Base-by-base conservation (phyloP, 2,113 vertebrate genomes). In the Rhinolophus sinicus region DNA sequence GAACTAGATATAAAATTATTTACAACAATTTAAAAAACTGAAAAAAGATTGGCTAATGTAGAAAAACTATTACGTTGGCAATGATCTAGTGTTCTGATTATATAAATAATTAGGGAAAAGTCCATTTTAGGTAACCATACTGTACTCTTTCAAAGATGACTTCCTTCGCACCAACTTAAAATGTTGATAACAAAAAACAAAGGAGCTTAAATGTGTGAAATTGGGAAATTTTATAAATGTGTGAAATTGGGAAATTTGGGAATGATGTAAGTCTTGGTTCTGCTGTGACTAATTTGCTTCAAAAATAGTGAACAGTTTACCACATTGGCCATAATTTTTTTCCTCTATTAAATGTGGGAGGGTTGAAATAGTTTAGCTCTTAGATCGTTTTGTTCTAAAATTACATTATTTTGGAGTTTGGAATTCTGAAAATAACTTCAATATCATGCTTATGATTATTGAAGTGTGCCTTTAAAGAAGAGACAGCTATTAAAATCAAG, bases 251-350 rank as follows among this genome's bases (percentile, higher is more conserved):
- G 19, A 89, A 75, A 80, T 30, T 60, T 54, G 33, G 3, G 14
- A 60, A 65, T 70, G 33, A 81, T 52, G 95, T 3, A 56, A 87
- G 15, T 80, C 14, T 38, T 85, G 35, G 19, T 94, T 91, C 44
- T 80, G 35, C 2, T 75, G 69, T 0, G 0, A 60, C 28, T 76
- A 76, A 82, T 82, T 84, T 54, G 26, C 8, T 93, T 73, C 0
- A 85, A 94, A 85, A 80, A 38, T 33, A 88, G n/a, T 83, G 58
- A 91, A 69, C 0, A 35, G 76, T 91, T 95, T 81, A 38, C 19
- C 21, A 64, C 2, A 26, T n/a, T n/a, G 11, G 0, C 11, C 15
- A 15, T 50, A 38, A 50, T 7, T 54, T 88, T 44, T 69, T 64
- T 8, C 3, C 4, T 76, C 21, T 77, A 15, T 33, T 84, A 65